Evolutionary conservation across 2,113 vertebrate species (phyloP), one percentile per base, ranked within the genome.

Genomic region (Romanogobio albipinnatus): DNA sequence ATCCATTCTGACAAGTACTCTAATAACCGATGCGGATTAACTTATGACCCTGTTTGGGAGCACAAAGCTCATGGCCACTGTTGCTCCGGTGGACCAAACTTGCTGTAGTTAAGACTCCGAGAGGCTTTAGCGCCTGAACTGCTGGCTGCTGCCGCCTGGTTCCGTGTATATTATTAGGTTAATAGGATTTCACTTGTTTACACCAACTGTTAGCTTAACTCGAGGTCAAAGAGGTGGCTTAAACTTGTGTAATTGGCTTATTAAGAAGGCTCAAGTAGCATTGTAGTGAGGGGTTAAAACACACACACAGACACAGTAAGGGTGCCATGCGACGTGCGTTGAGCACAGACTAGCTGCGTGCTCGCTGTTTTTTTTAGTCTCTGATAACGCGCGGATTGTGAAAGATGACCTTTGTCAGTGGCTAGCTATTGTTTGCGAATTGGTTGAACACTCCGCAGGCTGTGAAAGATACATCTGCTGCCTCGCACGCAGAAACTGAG

Each of bases 401-500:
- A 93, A 91, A 90, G 87, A 56, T 58, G 89, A 95, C 92, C 95
- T 95, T 93, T 95, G 92, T 95, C 90, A 91, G 90, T 87, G 90
- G 78, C 85, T 87, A 92, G 92, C 94, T 94, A 93, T 94, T 94
- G 94, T 96, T 95, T 96, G 93, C 91, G 90, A 86, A 89, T 91
- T 93, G 90, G 91, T 91, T 93, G 92, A 91, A 91, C 89, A 91
- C 92, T 90, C 89, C 78, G 22, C 89, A 90, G 91, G 88, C 93
- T 96, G 93, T 93, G 95, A 96, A 95, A 93, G 89, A 88, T 92
- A 93, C 94, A 94, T 95, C 94, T 96, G 92, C 92, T 93, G 61
- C 88, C 90, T 93, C 84, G 80, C 88, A 89, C 87, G 81, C 80
- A 45, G 76, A 75, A 62, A 77, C 86, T 80, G 89, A 92, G 89